These are phyloP conservation scores for Melopsittacus undulatus DNA, from an alignment of 2,797 vertebrate genomes.

Conservation along the genomic window DNA sequence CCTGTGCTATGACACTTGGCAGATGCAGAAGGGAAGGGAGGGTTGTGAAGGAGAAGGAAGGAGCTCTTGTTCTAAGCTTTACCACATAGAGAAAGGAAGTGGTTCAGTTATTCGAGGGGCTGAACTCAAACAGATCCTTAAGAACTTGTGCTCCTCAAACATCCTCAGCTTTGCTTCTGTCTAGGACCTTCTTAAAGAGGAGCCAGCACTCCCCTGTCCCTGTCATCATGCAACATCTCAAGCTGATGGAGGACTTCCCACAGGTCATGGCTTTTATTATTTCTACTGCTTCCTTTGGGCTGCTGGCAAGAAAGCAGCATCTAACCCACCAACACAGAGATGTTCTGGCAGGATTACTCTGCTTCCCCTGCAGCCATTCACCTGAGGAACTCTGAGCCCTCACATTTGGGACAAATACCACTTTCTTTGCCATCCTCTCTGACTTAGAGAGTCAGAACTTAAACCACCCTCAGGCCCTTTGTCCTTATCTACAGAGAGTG, in stretches of 20 bases:
- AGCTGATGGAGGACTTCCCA: background rate
- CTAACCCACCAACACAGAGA: background rate
- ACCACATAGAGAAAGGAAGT: fast-evolving
- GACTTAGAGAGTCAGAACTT: constrained; percentile 15
- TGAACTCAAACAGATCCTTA: background rate
- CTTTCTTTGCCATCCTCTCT: background rate
- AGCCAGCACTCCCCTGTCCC: background rate
- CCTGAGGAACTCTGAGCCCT: constrained; percentile 41
- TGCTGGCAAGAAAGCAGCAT: background rate
- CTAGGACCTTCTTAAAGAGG: background rate
- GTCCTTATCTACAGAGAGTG: constrained; percentile 27
- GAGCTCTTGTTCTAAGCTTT: background rate
- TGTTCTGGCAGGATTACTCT: constrained; percentile 1
- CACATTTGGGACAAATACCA: constrained; percentile 57
- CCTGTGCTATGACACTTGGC: background rate
- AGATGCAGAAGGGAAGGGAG: background rate
- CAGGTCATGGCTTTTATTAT: background rate
- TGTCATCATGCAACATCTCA: background rate
- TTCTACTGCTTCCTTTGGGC: background rate
- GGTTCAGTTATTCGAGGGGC: background rate
- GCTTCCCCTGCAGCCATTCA: constrained; percentile 42
- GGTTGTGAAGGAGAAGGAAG: background rate
- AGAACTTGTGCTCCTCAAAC: background rate
- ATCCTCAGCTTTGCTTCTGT: background rate
- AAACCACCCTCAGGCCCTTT: constrained; percentile 34